Base-by-base conservation (phyloP, 2,113 vertebrate genomes). In the Variabilichromis moorii region DNA sequence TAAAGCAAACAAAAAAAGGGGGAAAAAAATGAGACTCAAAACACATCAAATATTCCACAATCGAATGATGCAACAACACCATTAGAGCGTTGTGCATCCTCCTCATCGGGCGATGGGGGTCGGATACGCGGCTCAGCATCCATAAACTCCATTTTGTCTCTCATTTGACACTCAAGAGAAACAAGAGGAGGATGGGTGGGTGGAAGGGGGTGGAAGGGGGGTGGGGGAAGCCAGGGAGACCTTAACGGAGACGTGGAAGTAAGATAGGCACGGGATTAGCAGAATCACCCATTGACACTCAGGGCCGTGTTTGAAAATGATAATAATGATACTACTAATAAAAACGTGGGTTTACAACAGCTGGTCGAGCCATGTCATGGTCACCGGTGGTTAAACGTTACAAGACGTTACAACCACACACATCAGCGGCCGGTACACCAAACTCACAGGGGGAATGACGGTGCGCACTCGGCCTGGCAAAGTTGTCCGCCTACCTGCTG, bases 71-170 rank as follows among this genome's bases (percentile, higher is more conserved):
- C 91, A 93, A 59, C 71, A 86, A 89, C 84, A 86, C 26, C 53
- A 85, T 91, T 28, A 89, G 45, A 79, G 79, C 66, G 71, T 66
- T 57, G 85, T 87, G 88, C 91, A 86, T 50, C 68, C 53, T 81
- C 76, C 16, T 63, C 73, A 33, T 17, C 57, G 45, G 71, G 71
- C 81, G 73, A 63, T 54, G 45, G 45, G 37, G 26, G 80, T 88
- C 86, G 19, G 59, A 84, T 86, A 80, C 81, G 78, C 86, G 89
- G 88, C 84, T 71, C 79, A 81, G 91, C 90, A 93, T 95, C 92
- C 82, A 82, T 31, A 87, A 91, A 91, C 91, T 93, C 90, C 92
- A 95, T 94, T 94, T 89, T 93, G 89, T 91, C 89, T 94, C 88
- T 82, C 78, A 31, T 87, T 90, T 89, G 86, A 82, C 89, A 85